Percentiles rank a stretch among this genome's conserved stretches.
Evolutionary conservation across 2,797 vertebrate genomes (phyloP).

Genomic region (Taenioides sp.): DNA sequence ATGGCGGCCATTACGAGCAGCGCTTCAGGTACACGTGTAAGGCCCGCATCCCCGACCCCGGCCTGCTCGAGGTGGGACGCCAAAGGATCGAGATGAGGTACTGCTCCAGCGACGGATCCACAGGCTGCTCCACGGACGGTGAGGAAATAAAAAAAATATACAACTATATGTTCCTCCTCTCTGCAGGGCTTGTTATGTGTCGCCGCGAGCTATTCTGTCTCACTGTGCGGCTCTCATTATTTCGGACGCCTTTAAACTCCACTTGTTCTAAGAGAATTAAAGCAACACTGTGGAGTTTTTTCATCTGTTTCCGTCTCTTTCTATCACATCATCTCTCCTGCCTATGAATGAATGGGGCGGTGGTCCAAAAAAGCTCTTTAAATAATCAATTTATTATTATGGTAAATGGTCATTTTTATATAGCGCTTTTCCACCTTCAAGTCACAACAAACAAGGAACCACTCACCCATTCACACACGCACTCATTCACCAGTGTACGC

Average conservation of each 20-base stretch:
- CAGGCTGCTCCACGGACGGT: conserved; percentile 94
- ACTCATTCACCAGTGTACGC: too few species aligned
- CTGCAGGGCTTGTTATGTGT: conserved; percentile 43
- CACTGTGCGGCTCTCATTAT: conserved; percentile 21
- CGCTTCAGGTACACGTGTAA: conserved; percentile 97
- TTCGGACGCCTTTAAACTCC: conserved; percentile 24
- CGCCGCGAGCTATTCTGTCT: conserved; percentile 25
- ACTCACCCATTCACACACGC: too few species aligned
- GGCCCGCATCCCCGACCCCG: conserved; percentile 87
- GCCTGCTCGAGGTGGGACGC: conserved; percentile 89
- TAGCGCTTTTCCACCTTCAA: too few species aligned
- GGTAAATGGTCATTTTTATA: too few species aligned
- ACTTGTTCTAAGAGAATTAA: conserved; percentile 27
- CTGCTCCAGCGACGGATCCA: conserved; percentile 93
- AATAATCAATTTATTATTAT: too few species aligned
- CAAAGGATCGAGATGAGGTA: conserved; percentile 98
- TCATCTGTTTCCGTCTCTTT: neutral
- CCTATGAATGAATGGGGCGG: too few species aligned
- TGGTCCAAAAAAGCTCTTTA: too few species aligned
- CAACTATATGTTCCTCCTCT: conserved; percentile 28
- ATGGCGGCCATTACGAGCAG: conserved; percentile 94
- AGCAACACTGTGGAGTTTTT: conserved; percentile 1
- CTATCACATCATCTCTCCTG: neutral
- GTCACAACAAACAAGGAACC: too few species aligned
- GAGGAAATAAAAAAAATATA: conserved; percentile 53